Evolutionary conservation across 1,140 invertebrate species (phyloP).

Genomic region (Drosophila gunungcola): DNA sequence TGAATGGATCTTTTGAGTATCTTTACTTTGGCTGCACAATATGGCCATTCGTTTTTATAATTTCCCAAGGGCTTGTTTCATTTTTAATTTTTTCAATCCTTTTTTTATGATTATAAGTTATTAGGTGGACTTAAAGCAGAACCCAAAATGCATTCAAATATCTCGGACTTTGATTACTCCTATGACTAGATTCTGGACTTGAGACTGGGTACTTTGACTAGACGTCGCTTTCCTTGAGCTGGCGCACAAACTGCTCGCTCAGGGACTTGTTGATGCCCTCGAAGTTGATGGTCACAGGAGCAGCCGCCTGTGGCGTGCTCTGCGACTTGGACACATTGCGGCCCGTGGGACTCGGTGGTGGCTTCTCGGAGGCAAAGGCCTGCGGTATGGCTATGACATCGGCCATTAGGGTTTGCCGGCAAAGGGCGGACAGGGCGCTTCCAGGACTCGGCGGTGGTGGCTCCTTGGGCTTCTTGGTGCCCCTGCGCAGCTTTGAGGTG

Average conservation of each 20-base stretch:
- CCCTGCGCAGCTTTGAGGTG: slow-evolving; percentile 87
- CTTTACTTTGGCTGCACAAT: neutral
- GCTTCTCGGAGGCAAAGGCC: slow-evolving; percentile 38
- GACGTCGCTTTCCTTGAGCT: slow-evolving; percentile 79
- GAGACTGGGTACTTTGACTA: slow-evolving; percentile 51
- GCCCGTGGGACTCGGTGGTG: slow-evolving; percentile 55
- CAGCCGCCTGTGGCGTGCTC: slow-evolving; percentile 70
- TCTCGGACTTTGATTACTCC: slow-evolving; percentile 6
- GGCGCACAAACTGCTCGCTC: slow-evolving; percentile 78
- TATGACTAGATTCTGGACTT: slow-evolving; percentile 68
- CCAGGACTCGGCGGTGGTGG: slow-evolving; percentile 25
- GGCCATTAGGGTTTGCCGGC: slow-evolving; percentile 72
- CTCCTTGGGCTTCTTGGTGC: slow-evolving; percentile 71
- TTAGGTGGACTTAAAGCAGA: neutral
- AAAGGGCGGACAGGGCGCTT: slow-evolving; percentile 69
- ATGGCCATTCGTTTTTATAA: neutral
- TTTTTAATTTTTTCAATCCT: neutral
- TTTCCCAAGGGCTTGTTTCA: neutral
- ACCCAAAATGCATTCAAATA: slow-evolving; percentile 21
- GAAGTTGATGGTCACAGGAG: neutral
- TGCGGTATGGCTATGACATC: slow-evolving; percentile 70
- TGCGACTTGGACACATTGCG: slow-evolving; percentile 73
- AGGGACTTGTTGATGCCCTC: slow-evolving; percentile 73
- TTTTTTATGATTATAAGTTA: too few relatives aligned
- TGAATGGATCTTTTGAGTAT: slow-evolving; percentile 13